Percentiles rank a stretch among this genome's conserved stretches.
Conservation (phyloP, 2,888 invertebrate species). For the Doris montereyensis region DNA sequence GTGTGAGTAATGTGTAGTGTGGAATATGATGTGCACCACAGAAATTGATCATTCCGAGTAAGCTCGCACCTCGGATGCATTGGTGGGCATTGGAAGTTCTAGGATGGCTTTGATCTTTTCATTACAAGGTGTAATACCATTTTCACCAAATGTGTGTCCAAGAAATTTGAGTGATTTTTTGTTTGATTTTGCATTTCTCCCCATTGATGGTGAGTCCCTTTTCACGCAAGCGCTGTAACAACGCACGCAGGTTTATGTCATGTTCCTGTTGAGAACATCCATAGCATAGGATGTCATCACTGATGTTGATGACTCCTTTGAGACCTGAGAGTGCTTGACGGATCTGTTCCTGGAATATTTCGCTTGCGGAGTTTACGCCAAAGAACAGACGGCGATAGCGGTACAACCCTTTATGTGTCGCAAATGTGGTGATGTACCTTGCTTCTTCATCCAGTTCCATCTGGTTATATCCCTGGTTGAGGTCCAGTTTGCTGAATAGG, state of each 20-base stretch:
- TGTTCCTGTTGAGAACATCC: slow-evolving; percentile 23
- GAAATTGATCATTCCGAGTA: slow-evolving; percentile 38
- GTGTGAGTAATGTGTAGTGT: slow-evolving; percentile 34
- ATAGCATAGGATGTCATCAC: slow-evolving; percentile 38
- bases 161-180: slow-evolving; percentile 31
- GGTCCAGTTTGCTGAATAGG: slow-evolving; percentile 53
- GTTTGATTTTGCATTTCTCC: slow-evolving; percentile 30
- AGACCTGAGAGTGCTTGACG: slow-evolving; percentile 50
- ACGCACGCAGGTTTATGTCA: slow-evolving; percentile 27
- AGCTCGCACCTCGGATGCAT: slow-evolving; percentile 38
- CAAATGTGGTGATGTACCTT: slow-evolving; percentile 53
- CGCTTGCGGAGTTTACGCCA: slow-evolving; percentile 48
- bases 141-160: slow-evolving; percentile 2
- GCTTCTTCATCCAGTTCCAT: slow-evolving; percentile 49
- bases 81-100: slow-evolving; percentile 22
- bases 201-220: slow-evolving; percentile 33
- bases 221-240: slow-evolving; percentile 15
- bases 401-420: slow-evolving; percentile 48
- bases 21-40: slow-evolving; percentile 34
- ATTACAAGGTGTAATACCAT: slow-evolving; percentile 21
- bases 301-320: slow-evolving; percentile 29
- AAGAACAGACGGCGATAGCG: slow-evolving; percentile 50
- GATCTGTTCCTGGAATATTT: slow-evolving; percentile 67
- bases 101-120: slow-evolving; percentile 29
- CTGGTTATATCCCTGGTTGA: slow-evolving; percentile 53